Conservation (phyloP, 2,113 vertebrate genomes). For the Bungarus multicinctus region DNA sequence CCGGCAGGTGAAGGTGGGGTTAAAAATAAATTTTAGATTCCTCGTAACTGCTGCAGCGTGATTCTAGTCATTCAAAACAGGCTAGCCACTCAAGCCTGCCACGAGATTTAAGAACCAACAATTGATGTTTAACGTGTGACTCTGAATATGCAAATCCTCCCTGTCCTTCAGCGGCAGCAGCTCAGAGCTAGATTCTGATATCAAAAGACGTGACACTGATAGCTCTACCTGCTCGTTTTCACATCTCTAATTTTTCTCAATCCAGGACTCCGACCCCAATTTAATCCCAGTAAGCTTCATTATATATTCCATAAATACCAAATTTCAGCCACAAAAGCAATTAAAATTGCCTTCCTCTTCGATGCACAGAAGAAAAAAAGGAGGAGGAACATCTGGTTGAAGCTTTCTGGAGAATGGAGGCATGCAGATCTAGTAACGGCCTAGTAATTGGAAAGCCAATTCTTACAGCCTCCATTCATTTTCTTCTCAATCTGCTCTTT, state of each 20-base stretch:
- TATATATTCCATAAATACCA: slow-evolving; percentile 6
- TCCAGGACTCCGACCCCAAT: neutral
- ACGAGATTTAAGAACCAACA: slow-evolving; percentile 31
- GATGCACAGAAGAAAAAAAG: neutral
- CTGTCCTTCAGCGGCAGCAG: slow-evolving; percentile 8
- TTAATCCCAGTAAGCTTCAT: neutral
- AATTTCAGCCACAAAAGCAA: neutral
- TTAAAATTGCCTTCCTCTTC: neutral
- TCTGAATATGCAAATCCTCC: slow-evolving; percentile 31
- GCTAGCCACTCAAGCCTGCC: slow-evolving; percentile 40
- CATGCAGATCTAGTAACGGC: neutral
- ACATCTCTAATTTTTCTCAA: neutral
- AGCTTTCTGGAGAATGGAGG: neutral
- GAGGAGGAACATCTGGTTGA: neutral
- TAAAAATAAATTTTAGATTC: neutral
- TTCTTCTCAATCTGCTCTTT: neutral
- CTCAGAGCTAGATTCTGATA: neutral
- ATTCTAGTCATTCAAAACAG: slow-evolving; percentile 28
- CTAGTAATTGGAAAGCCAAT: neutral
- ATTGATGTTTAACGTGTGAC: neutral
- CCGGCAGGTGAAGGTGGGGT: too few species aligned
- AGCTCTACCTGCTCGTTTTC: neutral
- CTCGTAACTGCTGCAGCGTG: slow-evolving; percentile 12
- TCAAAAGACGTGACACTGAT: neutral
- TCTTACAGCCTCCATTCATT: neutral